Evolutionary conservation across 2,113 vertebrate species (phyloP), one percentile per base, ranked within the genome.

Genomic region (Upupa epops): DNA sequence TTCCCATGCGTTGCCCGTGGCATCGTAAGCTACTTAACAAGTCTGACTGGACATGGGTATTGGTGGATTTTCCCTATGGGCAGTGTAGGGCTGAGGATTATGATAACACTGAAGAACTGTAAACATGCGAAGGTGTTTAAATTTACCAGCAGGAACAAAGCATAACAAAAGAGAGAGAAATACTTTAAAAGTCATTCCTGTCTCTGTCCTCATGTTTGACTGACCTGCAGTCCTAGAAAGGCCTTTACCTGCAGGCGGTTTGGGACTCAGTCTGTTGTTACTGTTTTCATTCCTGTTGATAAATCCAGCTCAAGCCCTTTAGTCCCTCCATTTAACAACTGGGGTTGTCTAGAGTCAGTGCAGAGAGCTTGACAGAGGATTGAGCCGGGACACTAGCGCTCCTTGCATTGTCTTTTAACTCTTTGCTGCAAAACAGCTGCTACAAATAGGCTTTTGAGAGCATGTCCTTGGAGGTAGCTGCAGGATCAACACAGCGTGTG

Each of bases 101-200:
- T 29, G 20, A 59, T 26, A 68, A 52, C 0, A 0, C 17, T 75
- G 60, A 94, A 82, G 24, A 87, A 26, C 18, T 42, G 40, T 92
- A 34, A 79, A 68, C 45, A 71, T 60, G 31, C 63, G 73, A 73
- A 83, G 55, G 29, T 88, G 26, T 86, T 93, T 63, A 66, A 79
- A 86, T 90, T 55, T 90, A 76, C 40, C 54, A 86, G 31, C 32
- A 84, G 60, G 83, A 82, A 29, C 49, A 84, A 93, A 90, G 31
- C 24, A 1, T 65, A 88, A 72, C 15, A 42, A 63, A 90, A 73
- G 1, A 51, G 18, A 17, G 31, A 14, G 79, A 70, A 89, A 81
- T 31, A 20, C 36, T 78, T 88, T 81, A 29, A 82, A 36, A 86
- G 36, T 16, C 11, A 58, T 85, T 55, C 26, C 17, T 32, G 5